phyloP scores from a whole-genome alignment of 2,113 vertebrate genomes.

The Arizona elegans region DNA sequence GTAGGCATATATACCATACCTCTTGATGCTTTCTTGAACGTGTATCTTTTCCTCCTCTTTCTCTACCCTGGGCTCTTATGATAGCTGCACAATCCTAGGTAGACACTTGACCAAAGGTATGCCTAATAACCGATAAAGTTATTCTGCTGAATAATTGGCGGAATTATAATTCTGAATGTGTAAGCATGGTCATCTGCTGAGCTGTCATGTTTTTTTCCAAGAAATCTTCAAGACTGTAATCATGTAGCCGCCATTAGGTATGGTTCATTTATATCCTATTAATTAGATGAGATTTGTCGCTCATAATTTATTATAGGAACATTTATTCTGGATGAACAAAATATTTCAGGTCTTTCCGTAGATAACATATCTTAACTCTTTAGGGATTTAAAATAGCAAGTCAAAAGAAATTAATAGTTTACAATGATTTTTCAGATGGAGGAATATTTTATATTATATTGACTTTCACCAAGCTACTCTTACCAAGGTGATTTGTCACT shows the following conservation, averaged over 20 bases:
- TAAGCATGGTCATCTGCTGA: not conserved
- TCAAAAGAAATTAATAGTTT: slow-evolving; percentile 45
- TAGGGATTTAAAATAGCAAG: slow-evolving; percentile 56
- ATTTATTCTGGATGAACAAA: slow-evolving; percentile 45
- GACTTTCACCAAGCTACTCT: slow-evolving; percentile 19
- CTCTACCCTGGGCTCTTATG: not conserved
- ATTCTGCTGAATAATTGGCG: not conserved
- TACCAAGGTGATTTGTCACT: slow-evolving; percentile 14
- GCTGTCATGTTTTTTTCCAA: not conserved
- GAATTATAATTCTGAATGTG: not conserved
- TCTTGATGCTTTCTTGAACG: not conserved
- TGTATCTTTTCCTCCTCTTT: not conserved
- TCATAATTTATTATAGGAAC: not conserved
- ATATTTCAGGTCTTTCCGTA: not conserved
- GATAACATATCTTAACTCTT: slow-evolving; percentile 41
- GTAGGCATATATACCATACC: not conserved
- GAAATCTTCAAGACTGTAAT: not conserved
- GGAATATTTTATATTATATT: slow-evolving; percentile 44
- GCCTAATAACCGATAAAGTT: not conserved
- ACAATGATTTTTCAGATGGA: slow-evolving; percentile 41
- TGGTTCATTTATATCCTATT: not conserved
- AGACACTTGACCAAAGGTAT: not conserved
- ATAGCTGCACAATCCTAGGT: not conserved
- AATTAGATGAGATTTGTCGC: not conserved
- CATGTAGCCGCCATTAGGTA: not conserved